Evolutionary conservation across 2,113 vertebrate genomes (phyloP), one percentile per base, ranked within the genome.

Genomic region (Callopanchax toddi): DNA sequence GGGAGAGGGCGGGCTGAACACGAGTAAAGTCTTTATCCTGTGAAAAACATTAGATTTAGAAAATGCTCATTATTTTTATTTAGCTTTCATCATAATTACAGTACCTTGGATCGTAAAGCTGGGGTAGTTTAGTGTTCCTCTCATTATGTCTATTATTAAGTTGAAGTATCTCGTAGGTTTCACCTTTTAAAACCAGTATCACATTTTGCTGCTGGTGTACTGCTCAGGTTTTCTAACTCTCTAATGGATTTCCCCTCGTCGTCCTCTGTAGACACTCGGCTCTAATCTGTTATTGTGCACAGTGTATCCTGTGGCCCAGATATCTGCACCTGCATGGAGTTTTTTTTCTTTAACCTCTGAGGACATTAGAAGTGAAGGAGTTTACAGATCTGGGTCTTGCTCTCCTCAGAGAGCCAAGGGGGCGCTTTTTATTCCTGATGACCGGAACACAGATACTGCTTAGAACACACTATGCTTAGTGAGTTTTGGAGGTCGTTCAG

Each of bases 401-500:
- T 68, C 80, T 77, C 81, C 82, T 74, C 69, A 54, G 64, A 77
- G 76, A 84, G 67, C 78, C 55, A 81, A 21, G 32, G 9, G 36
- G 66, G 71, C 79, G 77, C 64, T 76, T 74, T 79, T 84, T 85
- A n/a, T 77, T 44, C 25, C 64, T 83, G 87, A 87, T 86, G 81
- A 87, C 83, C 81, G 67, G 21, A 57, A 85, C 85, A 74, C 49
- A 65, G 54, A 84, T 86, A 82, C 70, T 80, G 85, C 80, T 83
- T 74, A 74, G 71, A 79, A 84, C 71, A 84, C 81, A 66, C 60
- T 69, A 67, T 56, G 22, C 75, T 49, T 58, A 21, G 46, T 25
- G 50, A 67, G 67, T 86, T 82, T 81, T 84, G 43, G 74, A 89
- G 87, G 87, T 79, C 77, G 18, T 82, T 60, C 63, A 16, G 81